Base-by-base conservation (phyloP, 2,888 invertebrate species). In the Xiphydria camelus region DNA sequence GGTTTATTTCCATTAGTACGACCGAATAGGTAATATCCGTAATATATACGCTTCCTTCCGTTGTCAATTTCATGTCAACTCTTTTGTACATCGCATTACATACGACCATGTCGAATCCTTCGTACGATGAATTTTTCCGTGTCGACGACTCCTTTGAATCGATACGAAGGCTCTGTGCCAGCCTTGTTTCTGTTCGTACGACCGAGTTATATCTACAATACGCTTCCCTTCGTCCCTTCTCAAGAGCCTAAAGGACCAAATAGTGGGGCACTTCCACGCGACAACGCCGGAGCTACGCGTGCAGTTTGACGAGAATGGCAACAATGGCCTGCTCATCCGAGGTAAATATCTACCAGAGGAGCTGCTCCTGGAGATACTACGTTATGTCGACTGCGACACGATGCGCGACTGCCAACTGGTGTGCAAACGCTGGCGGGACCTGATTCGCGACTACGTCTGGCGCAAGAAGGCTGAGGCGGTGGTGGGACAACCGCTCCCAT, bases 351-450 rank as follows among this genome's bases (percentile, higher is more conserved):
- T 82, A 10, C 81, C 81, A 1, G 74, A 77, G 61, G 81, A 82
- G 64, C 54, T 82, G 17, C 47, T 80, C n/a, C 53, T 68, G 2
- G 59, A 76, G 44, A 78, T 82, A 38, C 60, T 82, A 10, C 59
- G 58, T 10, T 68, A 68, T 41, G 54, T 77, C 2, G 76, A 78
- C 45, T 57, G 71, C 2, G 61, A 70, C 37, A 64, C 77, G 12
- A 53, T 82, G 1, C 45, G 77, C 6, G 70, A 62, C n/a, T 76
- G 76, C 51, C 75, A 77, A 39, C 51, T 76, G 23, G 82, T 82
- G 1, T 82, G 82, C 53, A 77, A 76, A 57, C 69, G 69, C 26
- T 82, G 82, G 82, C 73, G 75, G 42, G 61, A 66, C 17, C 52
- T 81, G 17, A 75, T 80, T 17, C 74, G 76, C 53, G 72, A 49